Base-by-base conservation (phyloP, 2,797 vertebrate genomes). In the Rhynchonycteris naso region DNA sequence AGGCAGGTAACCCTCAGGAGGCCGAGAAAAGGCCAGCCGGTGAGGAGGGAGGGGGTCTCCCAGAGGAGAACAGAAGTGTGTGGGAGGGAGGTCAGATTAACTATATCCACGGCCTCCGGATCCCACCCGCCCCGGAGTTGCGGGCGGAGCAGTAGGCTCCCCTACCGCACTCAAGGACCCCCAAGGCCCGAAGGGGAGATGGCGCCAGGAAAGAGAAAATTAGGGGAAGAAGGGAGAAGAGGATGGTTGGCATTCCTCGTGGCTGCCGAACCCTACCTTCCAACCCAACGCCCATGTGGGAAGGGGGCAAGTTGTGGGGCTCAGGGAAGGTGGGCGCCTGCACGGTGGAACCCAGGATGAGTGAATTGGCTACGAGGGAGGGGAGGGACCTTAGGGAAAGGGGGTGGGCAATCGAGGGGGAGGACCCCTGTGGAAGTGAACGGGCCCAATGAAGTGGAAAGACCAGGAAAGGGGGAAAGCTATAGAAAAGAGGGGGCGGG, bases 211-310 rank as follows among this genome's bases (percentile, higher is more conserved):
- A 11, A 4, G 13, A 79, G 47, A 52, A n/a, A 50, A 61, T 13
- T 2, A 11, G n/a, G 13, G 65, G 30, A 28, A 47, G 33, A 33
- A 28, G 26, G 24, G 43, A 86, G 69, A 52, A 72, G 83, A 93
- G 43, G 43, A 10, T 22, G 43, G 21, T 3, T 11, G 82, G 74
- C 93, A 71, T 93, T 95, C 89, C 95, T 0, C 58, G 52, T 3
- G 81, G 71, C 90, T 54, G 63, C 95, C 26, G 2, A 15, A 56
- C 78, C 93, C 71, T 26, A 50, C 86, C 61, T 87, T 91, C 91
- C 76, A 65, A 58, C 72, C 80, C 89, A 13, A 65, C 21, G 28
- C 65, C 93, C 59, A 71, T 1, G 21, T 10, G 4, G 5, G 1
- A 11, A 35, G 71, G 47, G 1, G 2, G n/a, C 38, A 50, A 10